These are phyloP conservation scores for Cebidichthys violaceus DNA, from an alignment of 2,113 vertebrate species.

Conservation along the genomic window DNA sequence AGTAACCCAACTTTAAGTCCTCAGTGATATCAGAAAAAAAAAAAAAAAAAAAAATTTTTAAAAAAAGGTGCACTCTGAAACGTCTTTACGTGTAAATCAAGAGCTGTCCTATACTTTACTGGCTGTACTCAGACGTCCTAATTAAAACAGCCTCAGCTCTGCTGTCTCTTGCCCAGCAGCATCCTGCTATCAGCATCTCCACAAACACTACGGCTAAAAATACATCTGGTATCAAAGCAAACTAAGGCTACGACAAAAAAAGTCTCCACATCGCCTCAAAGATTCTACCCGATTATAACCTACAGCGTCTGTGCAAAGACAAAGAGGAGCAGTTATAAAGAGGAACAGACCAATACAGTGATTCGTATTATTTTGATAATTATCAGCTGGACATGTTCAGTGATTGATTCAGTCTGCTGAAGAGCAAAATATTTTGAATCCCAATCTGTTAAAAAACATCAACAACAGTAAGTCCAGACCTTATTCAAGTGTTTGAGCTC, in stretches of 20 bases:
- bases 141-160: conserved; percentile 48
- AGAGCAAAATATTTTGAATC: background rate
- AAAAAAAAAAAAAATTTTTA: background rate
- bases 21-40: conserved; percentile 5
- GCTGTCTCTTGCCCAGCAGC: conserved; percentile 47
- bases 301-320: conserved; percentile 3
- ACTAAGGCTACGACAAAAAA: conserved; percentile 46
- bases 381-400: conserved; percentile 5
- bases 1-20: background rate
- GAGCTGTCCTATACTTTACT: conserved; percentile 21
- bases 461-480: background rate
- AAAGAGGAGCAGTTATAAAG: background rate
- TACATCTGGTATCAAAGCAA: conserved; percentile 67
- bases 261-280: conserved; percentile 24
- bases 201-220: conserved; percentile 74
- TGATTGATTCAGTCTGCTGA: conserved; percentile 7
- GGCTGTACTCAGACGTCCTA: conserved; percentile 49
- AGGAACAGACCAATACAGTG: background rate
- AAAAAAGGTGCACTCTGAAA: conserved; percentile 6
- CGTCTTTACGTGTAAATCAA: conserved; percentile 44
- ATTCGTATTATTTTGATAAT: too few species aligned
- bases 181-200: conserved; percentile 72
- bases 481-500: background rate
- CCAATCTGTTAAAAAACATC: background rate
- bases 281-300: conserved; percentile 42